Conservation (phyloP, 2,888 invertebrate species). For the Listrodromus nycthemerus region DNA sequence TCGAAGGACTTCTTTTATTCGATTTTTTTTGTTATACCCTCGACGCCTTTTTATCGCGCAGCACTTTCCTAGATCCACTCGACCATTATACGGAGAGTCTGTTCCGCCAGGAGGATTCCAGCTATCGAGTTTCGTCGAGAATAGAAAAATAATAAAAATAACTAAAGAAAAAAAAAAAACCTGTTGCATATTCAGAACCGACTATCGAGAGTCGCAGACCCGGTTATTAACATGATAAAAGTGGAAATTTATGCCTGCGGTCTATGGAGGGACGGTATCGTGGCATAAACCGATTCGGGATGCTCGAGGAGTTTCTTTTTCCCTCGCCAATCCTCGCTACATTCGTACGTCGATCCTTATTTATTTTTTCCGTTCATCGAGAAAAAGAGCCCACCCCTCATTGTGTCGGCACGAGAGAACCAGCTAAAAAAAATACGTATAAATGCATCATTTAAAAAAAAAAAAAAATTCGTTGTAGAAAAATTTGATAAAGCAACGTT, state of each 20-base stretch:
- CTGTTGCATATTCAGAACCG: conserved; percentile 55
- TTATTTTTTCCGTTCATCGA: conserved; percentile 32
- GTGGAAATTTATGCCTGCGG: conserved; percentile 49
- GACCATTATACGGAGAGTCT: conserved; percentile 9
- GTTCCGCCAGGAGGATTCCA: background rate
- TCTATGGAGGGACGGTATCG: conserved; percentile 34
- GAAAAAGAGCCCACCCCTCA: conserved; percentile 36
- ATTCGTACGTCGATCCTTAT: conserved; percentile 22
- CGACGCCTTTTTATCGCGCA: conserved; percentile 21
- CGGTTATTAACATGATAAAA: conserved; percentile 65
- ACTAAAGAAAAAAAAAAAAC: conserved; percentile 7
- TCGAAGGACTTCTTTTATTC: conserved; percentile 14
- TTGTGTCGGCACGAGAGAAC: conserved; percentile 14
- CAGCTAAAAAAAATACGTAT: conserved; percentile 42
- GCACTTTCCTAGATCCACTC: conserved; percentile 24
- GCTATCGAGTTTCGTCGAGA: conserved; percentile 41
- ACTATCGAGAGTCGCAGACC: conserved; percentile 47
- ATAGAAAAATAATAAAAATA: conserved; percentile 26
- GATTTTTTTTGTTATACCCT: conserved; percentile 10
- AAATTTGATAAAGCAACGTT: conserved; percentile 66
- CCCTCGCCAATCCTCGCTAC: background rate
- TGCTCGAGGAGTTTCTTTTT: conserved; percentile 38
- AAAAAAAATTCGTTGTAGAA: conserved; percentile 27
- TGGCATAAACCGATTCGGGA: conserved; percentile 59
- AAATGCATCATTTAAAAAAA: conserved; percentile 25